Evolutionary conservation across 2,888 invertebrate genomes (phyloP).

Genomic region (Dasysyrphus albostriatus): DNA sequence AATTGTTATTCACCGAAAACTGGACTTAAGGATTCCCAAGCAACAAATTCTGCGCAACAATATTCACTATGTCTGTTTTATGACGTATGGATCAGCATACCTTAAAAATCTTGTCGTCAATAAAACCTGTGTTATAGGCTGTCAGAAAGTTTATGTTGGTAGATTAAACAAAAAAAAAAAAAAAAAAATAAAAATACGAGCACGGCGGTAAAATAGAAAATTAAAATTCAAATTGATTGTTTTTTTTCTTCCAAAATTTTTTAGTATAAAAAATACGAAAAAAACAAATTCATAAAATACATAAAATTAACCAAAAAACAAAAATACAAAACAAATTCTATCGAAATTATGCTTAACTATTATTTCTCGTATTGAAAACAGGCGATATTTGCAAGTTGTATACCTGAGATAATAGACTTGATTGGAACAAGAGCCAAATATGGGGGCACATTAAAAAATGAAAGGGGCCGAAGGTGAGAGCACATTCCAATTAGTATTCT

Average conservation of each 20-base stretch:
- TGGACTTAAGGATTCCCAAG: constrained; percentile 70
- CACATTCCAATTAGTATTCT: constrained; percentile 78
- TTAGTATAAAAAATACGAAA: constrained; percentile 52
- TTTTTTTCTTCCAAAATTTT: constrained; percentile 71
- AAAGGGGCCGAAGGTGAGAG: constrained; percentile 99
- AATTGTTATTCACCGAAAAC: constrained; percentile 74
- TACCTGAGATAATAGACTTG: constrained; percentile 99
- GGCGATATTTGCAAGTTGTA: constrained; percentile 99
- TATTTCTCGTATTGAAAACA: constrained; percentile 85
- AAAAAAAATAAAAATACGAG: constrained; percentile 16
- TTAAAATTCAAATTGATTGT: constrained; percentile 56
- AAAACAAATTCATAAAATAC: constrained; percentile 70
- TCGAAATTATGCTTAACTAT: constrained; percentile 81
- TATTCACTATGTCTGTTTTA: constrained; percentile 40
- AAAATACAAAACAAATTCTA: constrained; percentile 73
- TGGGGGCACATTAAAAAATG: constrained; percentile 99
- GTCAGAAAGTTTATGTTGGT: constrained; percentile 56
- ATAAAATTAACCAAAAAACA: constrained; percentile 62
- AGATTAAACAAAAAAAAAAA: constrained; percentile 7
- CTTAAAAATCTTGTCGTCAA: constrained; percentile 19
- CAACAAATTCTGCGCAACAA: constrained; percentile 54
- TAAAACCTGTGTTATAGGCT: constrained; percentile 42
- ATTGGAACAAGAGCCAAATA: constrained; percentile 99
- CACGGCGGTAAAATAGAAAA: constrained; percentile 59
- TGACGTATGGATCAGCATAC: constrained; percentile 38